A percentile compares a stretch with the other conserved stretches of the same genome.
Evolutionary conservation across 2,888 invertebrate species (phyloP).

Genomic region (Ariolimax columbianus): DNA sequence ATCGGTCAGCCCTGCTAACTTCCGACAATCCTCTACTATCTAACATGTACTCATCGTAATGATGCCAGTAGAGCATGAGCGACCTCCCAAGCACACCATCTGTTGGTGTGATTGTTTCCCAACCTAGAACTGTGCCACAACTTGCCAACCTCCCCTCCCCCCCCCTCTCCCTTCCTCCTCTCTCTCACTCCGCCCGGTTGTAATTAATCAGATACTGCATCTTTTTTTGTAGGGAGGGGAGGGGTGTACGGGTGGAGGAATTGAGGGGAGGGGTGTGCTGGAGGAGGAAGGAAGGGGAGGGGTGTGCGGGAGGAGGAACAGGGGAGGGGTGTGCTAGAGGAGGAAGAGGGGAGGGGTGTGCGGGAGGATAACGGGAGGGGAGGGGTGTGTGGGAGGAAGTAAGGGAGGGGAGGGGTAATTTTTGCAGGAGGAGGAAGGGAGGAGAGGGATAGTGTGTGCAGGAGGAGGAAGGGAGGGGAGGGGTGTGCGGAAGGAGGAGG

Average conservation of each 20-base stretch:
- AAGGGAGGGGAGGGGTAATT: not conserved
- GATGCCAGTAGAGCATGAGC: no score
- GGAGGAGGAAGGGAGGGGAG: not conserved
- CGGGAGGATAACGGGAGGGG: constrained; percentile 28
- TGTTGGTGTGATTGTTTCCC: no score
- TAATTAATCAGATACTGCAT: no score
- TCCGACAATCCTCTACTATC: no score
- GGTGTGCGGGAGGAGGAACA: not conserved
- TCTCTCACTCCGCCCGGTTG: not conserved
- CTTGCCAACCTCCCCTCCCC: not conserved
- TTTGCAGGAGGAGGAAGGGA: not conserved
- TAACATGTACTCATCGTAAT: no score
- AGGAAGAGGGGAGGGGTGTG: constrained; percentile 15
- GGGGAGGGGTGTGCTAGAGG: not conserved
- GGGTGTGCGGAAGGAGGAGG: not conserved
- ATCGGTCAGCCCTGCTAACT: no score
- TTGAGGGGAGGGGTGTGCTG: not conserved
- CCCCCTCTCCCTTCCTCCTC: constrained; percentile 9
- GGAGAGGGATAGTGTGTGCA: constrained; percentile 5
- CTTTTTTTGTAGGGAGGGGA: constrained; percentile 10
- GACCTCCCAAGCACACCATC: no score
- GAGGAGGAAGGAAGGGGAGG: constrained; percentile 11
- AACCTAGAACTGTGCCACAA: no score
- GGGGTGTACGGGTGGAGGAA: constrained; percentile 5
- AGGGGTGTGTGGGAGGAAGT: not conserved